These are phyloP conservation scores for Syngnathus acus DNA, from an alignment of 2,797 vertebrate genomes.

Conservation along the genomic window DNA sequence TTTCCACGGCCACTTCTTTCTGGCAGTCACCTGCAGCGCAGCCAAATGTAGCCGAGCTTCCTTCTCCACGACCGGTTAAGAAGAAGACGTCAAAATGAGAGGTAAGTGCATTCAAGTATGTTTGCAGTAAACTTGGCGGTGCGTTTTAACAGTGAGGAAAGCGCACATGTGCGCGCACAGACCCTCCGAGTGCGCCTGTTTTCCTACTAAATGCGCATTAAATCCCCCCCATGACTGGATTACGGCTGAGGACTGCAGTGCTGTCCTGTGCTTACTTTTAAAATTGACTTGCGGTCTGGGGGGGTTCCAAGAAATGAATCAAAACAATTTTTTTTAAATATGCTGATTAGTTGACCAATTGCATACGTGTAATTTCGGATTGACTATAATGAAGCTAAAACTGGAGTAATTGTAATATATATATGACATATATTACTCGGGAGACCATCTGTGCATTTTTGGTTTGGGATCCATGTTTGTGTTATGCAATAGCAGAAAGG, in stretches of 20 bases:
- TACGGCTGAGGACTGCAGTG: constrained; percentile 33
- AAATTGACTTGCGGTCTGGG: background rate
- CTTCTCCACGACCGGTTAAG: background rate
- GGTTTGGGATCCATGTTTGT: constrained; percentile 43
- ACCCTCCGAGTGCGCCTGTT: constrained; percentile 39
- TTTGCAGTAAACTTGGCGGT: background rate
- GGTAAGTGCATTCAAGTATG: constrained; percentile 50
- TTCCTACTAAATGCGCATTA: constrained; percentile 46
- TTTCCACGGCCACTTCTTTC: constrained; percentile 32
- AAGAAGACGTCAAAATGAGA: constrained; percentile 64
- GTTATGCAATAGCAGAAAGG: constrained; percentile 60
- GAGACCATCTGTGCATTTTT: constrained; percentile 19
- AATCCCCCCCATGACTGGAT: constrained; percentile 55
- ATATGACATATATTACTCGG: constrained; percentile 20
- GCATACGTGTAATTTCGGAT: background rate
- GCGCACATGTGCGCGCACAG: constrained; percentile 43
- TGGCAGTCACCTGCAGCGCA: constrained; percentile 23
- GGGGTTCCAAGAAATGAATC: background rate
- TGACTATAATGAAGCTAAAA: background rate
- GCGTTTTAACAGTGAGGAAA: background rate
- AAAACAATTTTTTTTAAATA: background rate
- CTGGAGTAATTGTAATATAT: constrained; percentile 6
- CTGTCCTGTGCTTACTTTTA: background rate
- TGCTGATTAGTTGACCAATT: background rate
- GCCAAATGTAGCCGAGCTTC: constrained; percentile 53